phyloP scores from a whole-genome alignment of 1,140 invertebrate genomes.

The Cherax quadricarinatus region DNA sequence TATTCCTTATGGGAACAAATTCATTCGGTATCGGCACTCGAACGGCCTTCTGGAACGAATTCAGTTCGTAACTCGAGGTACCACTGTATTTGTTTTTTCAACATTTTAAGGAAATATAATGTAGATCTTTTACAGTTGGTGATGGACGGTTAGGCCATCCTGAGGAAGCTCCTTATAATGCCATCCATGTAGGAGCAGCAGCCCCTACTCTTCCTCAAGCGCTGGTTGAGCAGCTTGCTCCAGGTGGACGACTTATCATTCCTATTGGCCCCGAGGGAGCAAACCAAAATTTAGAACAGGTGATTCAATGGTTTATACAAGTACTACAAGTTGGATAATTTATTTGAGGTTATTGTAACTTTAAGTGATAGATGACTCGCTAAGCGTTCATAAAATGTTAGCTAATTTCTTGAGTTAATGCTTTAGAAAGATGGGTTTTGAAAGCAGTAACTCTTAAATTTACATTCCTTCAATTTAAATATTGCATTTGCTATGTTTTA shows the following conservation, averaged over 20 bases:
- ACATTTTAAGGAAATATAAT: neutral
- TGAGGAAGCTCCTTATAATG: slow-evolving; percentile 88
- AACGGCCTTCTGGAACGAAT: too few species aligned
- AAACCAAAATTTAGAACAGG: slow-evolving; percentile 88
- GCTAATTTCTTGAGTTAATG: too few species aligned
- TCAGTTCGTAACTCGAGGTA: too few species aligned
- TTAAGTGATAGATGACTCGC: too few species aligned
- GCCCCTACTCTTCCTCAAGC: slow-evolving; percentile 84
- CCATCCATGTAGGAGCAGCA: slow-evolving; percentile 96
- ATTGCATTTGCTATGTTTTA: too few species aligned
- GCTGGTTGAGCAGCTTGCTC: slow-evolving; percentile 85
- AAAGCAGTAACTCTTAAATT: too few species aligned
- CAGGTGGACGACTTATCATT: slow-evolving; percentile 92
- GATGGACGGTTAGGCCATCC: slow-evolving; percentile 90
- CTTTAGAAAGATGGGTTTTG: too few species aligned
- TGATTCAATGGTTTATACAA: neutral
- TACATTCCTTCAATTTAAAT: too few species aligned
- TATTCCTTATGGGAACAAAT: too few species aligned
- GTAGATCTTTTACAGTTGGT: slow-evolving; percentile 80
- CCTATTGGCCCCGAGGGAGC: slow-evolving; percentile 91
- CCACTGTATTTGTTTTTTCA: neutral
- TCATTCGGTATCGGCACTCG: too few species aligned
- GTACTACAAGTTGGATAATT: neutral
- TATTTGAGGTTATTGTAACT: too few species aligned
- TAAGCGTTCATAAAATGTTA: too few species aligned